These are phyloP conservation scores for Trichacis sp. DNA, from an alignment of 2,888 invertebrate species.

Conservation along the genomic window DNA sequence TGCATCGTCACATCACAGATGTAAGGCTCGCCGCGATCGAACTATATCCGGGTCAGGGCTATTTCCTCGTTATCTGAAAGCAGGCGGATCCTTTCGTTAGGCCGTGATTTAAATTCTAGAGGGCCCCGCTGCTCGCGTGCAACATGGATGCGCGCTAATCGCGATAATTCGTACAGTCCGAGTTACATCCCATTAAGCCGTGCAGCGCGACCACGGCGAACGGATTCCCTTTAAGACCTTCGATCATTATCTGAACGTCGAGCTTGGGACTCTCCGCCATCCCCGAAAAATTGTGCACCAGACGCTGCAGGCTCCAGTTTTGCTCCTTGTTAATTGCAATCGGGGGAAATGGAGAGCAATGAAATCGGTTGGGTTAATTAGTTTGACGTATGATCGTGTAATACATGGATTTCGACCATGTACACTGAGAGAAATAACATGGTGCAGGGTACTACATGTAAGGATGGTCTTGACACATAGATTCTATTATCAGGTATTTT, in stretches of 20 bases:
- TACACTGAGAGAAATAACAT: no score
- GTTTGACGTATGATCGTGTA: no score
- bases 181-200: conserved; percentile 46
- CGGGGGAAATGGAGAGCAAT: neutral
- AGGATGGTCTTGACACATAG: no score
- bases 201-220: conserved; percentile 42
- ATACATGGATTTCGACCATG: no score
- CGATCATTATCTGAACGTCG: conserved; percentile 41
- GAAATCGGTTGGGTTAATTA: neutral
- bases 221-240: conserved; percentile 41
- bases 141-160: conserved; percentile 38
- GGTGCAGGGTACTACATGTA: no score
- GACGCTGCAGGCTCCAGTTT: conserved; percentile 36
- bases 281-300: conserved; percentile 33
- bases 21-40: conserved; percentile 40
- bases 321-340: conserved; percentile 18
- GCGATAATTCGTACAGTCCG: conserved; percentile 43
- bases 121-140: conserved; percentile 38
- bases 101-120: conserved; percentile 40
- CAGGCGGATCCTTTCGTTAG: conserved; percentile 41
- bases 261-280: conserved; percentile 20
- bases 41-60: conserved; percentile 41
- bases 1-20: conserved; percentile 43
- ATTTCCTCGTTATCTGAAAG: conserved; percentile 48
- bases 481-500: no score